Evolutionary conservation across 2,888 invertebrate genomes (phyloP).

Genomic region (Acleris laterana): DNA sequence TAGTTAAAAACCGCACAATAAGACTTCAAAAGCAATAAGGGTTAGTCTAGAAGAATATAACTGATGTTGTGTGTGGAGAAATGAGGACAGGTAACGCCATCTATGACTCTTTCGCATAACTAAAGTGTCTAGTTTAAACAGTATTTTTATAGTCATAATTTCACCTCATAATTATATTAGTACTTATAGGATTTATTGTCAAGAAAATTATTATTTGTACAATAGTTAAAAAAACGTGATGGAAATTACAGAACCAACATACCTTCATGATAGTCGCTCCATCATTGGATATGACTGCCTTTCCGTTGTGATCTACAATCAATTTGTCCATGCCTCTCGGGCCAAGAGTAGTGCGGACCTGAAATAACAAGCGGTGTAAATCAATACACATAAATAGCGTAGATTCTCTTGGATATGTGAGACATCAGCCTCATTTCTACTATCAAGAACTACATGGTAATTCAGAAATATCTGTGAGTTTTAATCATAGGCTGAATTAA

Average conservation of each 20-base stretch:
- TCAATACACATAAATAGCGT: background rate
- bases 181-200: too few relatives aligned
- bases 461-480: slow-evolving; percentile 26
- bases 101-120: too few relatives aligned
- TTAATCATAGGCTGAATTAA: slow-evolving; percentile 20
- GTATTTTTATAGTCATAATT: too few relatives aligned
- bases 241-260: background rate
- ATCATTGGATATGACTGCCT: slow-evolving; percentile 99
- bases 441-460: slow-evolving; percentile 22
- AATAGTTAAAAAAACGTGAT: too few relatives aligned
- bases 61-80: too few relatives aligned
- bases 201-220: too few relatives aligned
- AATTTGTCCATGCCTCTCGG: slow-evolving; percentile 99
- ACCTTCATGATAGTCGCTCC: slow-evolving; percentile 99
- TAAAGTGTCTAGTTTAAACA: too few relatives aligned
- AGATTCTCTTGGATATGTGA: background rate
- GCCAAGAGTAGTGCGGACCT: slow-evolving; percentile 96
- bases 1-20: too few relatives aligned
- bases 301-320: slow-evolving; percentile 94
- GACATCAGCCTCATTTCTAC: slow-evolving; percentile 26
- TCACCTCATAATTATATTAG: too few relatives aligned
- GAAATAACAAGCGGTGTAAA: slow-evolving; percentile 33
- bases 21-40: too few relatives aligned
- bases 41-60: too few relatives aligned
- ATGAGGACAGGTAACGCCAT: too few relatives aligned